Conservation (phyloP, 92 coral and sea anemone genomes). For the Scolanthus callimorphus region DNA sequence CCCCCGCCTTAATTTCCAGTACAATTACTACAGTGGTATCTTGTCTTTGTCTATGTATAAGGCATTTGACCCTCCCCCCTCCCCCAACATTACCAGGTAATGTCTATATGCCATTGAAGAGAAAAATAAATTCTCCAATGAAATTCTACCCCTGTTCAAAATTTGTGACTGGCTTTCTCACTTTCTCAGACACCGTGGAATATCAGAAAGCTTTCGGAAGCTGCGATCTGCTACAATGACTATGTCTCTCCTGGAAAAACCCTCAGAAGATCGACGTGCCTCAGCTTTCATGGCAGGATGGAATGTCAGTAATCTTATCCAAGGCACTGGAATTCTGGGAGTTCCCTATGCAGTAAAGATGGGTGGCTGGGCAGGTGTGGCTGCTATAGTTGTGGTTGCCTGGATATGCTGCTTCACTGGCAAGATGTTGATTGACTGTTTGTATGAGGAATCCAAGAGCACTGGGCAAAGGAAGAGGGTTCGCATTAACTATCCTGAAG, state of each 20-base stretch:
- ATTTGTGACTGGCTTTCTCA: too few species aligned
- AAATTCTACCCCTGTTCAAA: too few species aligned
- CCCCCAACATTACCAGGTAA: too few species aligned
- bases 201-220: slow-evolving; percentile 56
- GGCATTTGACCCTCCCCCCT: too few species aligned
- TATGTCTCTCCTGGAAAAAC: slow-evolving; percentile 68
- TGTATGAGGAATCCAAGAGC: slow-evolving; percentile 78
- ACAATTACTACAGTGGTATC: too few species aligned
- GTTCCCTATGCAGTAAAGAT: slow-evolving; percentile 82
- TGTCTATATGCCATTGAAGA: too few species aligned
- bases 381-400: slow-evolving; percentile 63
- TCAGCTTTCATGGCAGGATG: slow-evolving; percentile 90
- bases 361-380: slow-evolving; percentile 93
- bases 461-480: slow-evolving; percentile 74
- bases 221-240: slow-evolving; percentile 73
- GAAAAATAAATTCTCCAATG: too few species aligned
- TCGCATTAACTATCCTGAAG: slow-evolving; percentile 77
- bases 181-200: slow-evolving; percentile 10
- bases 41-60: too few species aligned
- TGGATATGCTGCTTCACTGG: slow-evolving; percentile 87
- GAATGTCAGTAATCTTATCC: slow-evolving; percentile 87
- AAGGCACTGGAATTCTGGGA: slow-evolving; percentile 87
- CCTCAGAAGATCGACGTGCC: slow-evolving; percentile 80
- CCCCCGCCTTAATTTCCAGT: too few species aligned
- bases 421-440: slow-evolving; percentile 77